Percentiles rank a stretch among this genome's conserved stretches.
Evolutionary conservation across 1,140 invertebrate species (phyloP).

Genomic region (Lepidurus packardi): DNA sequence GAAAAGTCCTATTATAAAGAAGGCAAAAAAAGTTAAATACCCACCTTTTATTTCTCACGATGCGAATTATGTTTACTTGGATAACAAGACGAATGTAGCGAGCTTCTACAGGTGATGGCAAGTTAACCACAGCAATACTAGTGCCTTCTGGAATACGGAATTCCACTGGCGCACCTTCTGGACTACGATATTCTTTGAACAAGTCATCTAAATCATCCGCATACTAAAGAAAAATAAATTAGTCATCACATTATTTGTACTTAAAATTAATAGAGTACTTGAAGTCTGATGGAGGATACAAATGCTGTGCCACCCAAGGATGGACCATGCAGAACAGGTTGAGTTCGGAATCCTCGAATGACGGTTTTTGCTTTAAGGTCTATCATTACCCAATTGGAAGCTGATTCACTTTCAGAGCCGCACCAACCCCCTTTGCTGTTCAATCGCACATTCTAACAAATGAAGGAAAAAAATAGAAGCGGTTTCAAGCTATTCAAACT

Average conservation of each 20-base stretch:
- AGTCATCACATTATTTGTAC: constrained; percentile 19
- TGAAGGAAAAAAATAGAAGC: constrained; percentile 34
- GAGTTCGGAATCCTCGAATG: constrained; percentile 80
- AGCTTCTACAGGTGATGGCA: constrained; percentile 86
- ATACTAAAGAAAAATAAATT: constrained; percentile 52
- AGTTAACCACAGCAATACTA: constrained; percentile 72
- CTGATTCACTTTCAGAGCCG: constrained; percentile 72
- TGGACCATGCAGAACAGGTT: constrained; percentile 64
- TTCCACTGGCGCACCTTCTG: constrained; percentile 85
- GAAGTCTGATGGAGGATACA: constrained; percentile 76
- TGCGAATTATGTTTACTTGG: constrained; percentile 46
- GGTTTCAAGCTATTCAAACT: not conserved
- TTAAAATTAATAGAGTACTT: constrained; percentile 40
- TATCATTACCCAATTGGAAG: constrained; percentile 79
- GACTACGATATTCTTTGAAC: constrained; percentile 84
- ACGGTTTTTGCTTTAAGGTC: constrained; percentile 86
- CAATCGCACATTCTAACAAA: constrained; percentile 63
- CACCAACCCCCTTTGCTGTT: constrained; percentile 83
- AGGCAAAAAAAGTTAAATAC: constrained; percentile 28
- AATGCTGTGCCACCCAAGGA: constrained; percentile 71
- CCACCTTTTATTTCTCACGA: constrained; percentile 20
- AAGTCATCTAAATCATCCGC: constrained; percentile 81
- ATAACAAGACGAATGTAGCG: constrained; percentile 81
- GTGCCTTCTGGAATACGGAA: constrained; percentile 81
- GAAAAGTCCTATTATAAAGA: constrained; percentile 61